Conservation (phyloP, 1,140 invertebrate species). For the Rhopalosiphum padi region DNA sequence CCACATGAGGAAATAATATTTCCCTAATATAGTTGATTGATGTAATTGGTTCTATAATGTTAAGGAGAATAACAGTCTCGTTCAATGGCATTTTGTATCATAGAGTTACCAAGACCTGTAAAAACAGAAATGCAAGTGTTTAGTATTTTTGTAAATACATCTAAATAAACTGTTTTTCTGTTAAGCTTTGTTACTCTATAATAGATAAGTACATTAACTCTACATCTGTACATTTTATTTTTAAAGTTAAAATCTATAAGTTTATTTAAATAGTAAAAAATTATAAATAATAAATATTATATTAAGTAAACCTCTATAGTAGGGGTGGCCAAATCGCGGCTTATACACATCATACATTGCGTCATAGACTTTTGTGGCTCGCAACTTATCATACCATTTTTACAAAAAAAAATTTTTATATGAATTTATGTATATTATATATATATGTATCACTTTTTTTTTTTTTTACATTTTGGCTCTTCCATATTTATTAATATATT, state of each 20-base stretch:
- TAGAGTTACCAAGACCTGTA: neutral
- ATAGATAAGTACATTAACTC: neutral
- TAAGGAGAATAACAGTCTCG: conserved; percentile 68
- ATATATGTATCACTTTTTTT: too few relatives aligned
- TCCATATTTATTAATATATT: too few relatives aligned
- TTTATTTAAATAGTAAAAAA: neutral
- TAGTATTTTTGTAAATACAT: neutral
- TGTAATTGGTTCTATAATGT: conserved; percentile 85
- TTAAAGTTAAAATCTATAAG: neutral
- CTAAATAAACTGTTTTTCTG: neutral
- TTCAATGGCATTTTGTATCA: neutral
- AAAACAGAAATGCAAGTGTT: neutral
- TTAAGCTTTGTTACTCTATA: neutral
- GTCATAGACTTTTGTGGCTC: too few relatives aligned
- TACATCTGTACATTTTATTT: neutral
- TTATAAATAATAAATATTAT: neutral
- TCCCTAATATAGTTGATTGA: conserved; percentile 81
- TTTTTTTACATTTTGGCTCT: too few relatives aligned
- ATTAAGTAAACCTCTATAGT: neutral
- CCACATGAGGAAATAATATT: conserved; percentile 81
- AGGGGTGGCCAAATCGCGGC: too few relatives aligned
- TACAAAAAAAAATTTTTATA: too few relatives aligned
- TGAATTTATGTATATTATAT: too few relatives aligned
- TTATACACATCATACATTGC: too few relatives aligned
- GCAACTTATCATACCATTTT: too few relatives aligned